These are phyloP conservation scores for Cotesia glomerata DNA, from an alignment of 1,140 invertebrate genomes.

Conservation along the genomic window DNA sequence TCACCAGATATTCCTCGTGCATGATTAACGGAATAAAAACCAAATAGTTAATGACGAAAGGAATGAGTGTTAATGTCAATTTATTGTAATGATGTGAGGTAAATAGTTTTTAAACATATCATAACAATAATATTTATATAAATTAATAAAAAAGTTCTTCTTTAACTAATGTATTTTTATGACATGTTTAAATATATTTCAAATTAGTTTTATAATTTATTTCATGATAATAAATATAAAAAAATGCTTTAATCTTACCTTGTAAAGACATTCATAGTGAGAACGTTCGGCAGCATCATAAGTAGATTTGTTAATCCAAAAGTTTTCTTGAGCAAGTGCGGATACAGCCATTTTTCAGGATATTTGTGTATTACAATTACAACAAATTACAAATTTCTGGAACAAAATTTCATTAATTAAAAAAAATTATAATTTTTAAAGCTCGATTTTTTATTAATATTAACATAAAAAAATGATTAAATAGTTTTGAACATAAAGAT, in stretches of 20 bases:
- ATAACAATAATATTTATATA: neutral
- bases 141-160: too few species aligned
- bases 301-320: conserved; percentile 64
- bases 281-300: conserved; percentile 64
- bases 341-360: conserved; percentile 43
- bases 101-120: neutral
- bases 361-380: neutral
- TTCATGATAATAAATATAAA: neutral
- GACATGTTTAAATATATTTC: conserved; percentile 11
- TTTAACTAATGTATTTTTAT: neutral
- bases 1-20: conserved; percentile 22
- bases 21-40: conserved; percentile 26
- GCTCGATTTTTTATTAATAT: neutral
- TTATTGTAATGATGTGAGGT: conserved; percentile 7
- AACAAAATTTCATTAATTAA: neutral
- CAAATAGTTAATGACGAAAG: conserved; percentile 6
- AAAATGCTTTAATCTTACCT: conserved; percentile 50
- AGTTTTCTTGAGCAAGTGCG: conserved; percentile 56
- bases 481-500: neutral
- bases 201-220: conserved; percentile 24
- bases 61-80: conserved; percentile 11
- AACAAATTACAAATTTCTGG: neutral
- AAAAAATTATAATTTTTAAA: neutral
- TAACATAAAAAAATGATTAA: neutral
- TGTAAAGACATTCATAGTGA: conserved; percentile 58